Base-by-base conservation (phyloP, 2,888 invertebrate species). In the Apamea anceps region DNA sequence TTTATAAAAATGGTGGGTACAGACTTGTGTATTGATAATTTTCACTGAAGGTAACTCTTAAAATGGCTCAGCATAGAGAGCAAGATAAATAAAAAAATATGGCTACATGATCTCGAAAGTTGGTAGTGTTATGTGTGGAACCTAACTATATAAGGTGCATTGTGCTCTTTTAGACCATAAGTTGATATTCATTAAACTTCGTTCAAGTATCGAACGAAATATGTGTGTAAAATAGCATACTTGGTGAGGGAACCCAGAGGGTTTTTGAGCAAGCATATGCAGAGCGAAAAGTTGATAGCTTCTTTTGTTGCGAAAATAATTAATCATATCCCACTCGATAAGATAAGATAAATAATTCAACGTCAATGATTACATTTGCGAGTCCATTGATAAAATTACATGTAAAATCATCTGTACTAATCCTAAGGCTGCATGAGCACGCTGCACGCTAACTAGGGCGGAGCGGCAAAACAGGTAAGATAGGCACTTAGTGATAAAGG, bases 401-500 rank as follows among this genome's bases (percentile, higher is more conserved):
- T 4, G 32, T 48, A 32, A 15, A 70, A 32, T 75, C 62, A 66
- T 73, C 62, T 67, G 70, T 28, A 70, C 32, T n/a, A 25, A 57
- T 54, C 65, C n/a, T 86, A 54, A 85, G 37, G 25, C n/a, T 57
- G n/a, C 5, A 42, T 60, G 60, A 73, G 62, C 2, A 37, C 12
- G 28, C 54, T 67, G 48, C 13, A 32, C 32, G 32, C 32, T 32
- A 84, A 84, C 72, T 67, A 71, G 57, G 37, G 7, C 74, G 65
- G 37, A 18, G n/a, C 37, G 54, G 48, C 42, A 60, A 68, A 82
- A 67, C 81, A 76, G 66, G 54, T 67, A 54, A 70, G 72, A 68
- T 57, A 72, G 32, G 37, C 54, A 78, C 60, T 87, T 84, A 74
- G 25, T 65, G 71, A 81, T 75, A 75, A 77, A 81, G 84, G 45